Percentiles rank a stretch among this genome's conserved stretches.
phyloP scores from a whole-genome alignment of 1,140 invertebrate genomes.

The Marisa cornuarietis region DNA sequence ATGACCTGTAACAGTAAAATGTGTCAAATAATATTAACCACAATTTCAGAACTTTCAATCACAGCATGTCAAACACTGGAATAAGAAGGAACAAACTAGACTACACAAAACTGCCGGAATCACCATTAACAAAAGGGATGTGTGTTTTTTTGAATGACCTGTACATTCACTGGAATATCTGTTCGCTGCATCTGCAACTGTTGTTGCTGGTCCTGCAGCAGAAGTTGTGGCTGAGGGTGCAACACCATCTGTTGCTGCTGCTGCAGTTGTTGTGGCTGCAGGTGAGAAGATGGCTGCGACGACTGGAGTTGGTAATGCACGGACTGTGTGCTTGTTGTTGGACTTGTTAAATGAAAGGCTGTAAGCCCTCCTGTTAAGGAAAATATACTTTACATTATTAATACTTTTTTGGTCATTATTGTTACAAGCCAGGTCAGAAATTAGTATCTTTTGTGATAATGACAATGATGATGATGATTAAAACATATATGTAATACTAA shows the following conservation, averaged over 20 bases:
- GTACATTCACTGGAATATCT: constrained; percentile 11
- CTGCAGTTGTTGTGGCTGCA: constrained; percentile 15
- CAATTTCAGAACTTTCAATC: no score
- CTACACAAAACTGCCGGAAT: no score
- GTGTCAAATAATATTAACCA: no score
- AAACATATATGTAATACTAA: no score
- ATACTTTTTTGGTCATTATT: neutral
- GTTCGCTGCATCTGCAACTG: constrained; percentile 15
- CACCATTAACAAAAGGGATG: no score
- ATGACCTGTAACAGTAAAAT: constrained; percentile 11
- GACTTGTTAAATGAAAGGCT: neutral
- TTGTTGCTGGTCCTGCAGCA: constrained; percentile 18
- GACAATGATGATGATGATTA: no score
- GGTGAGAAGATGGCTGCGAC: neutral
- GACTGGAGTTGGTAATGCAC: constrained; percentile 2
- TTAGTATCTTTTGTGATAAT: no score
- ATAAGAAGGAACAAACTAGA: no score
- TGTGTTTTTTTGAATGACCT: neutral
- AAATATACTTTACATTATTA: neutral
- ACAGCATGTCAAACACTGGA: no score
- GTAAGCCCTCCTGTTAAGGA: constrained; percentile 4
- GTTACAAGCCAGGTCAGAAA: no score
- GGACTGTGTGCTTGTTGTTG: neutral
- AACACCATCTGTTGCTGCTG: constrained; percentile 10
- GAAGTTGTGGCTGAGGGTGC: constrained; percentile 19